These are phyloP conservation scores for Cyprinodon tularosa DNA, from an alignment of 2,113 vertebrate genomes.

Conservation along the genomic window DNA sequence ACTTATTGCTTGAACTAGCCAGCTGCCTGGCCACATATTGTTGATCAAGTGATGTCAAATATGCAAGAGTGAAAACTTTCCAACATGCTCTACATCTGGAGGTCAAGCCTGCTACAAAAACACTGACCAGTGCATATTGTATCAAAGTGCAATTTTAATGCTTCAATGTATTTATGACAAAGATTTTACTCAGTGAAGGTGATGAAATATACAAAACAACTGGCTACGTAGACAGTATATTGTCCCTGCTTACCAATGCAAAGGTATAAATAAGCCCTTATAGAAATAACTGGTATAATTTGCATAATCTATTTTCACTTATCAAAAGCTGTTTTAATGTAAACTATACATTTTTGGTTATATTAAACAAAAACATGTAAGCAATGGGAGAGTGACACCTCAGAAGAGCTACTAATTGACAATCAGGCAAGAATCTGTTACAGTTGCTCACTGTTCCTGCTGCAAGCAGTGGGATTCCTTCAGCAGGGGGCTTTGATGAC, in stretches of 20 bases:
- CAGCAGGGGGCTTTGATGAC: constrained; percentile 1
- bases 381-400: constrained; percentile 56
- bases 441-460: neutral
- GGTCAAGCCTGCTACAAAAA: no score
- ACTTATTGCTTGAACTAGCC: no score
- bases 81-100: no score
- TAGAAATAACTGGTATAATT: constrained; percentile 64
- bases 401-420: constrained; percentile 63
- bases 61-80: no score
- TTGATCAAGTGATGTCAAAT: no score
- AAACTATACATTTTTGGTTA: constrained; percentile 76
- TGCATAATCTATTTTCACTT: constrained; percentile 61
- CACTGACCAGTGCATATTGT: no score
- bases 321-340: constrained; percentile 79
- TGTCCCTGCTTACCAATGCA: constrained; percentile 42
- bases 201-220: neutral
- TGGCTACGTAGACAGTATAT: constrained; percentile 12
- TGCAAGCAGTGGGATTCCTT: constrained; percentile 15
- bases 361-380: constrained; percentile 77
- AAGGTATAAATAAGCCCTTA: constrained; percentile 51
- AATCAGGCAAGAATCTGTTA: constrained; percentile 3
- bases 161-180: no score
- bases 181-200: neutral
- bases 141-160: no score
- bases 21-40: no score